Conservation (phyloP, 2,797 vertebrate genomes). For the Decapterus maruadsi region DNA sequence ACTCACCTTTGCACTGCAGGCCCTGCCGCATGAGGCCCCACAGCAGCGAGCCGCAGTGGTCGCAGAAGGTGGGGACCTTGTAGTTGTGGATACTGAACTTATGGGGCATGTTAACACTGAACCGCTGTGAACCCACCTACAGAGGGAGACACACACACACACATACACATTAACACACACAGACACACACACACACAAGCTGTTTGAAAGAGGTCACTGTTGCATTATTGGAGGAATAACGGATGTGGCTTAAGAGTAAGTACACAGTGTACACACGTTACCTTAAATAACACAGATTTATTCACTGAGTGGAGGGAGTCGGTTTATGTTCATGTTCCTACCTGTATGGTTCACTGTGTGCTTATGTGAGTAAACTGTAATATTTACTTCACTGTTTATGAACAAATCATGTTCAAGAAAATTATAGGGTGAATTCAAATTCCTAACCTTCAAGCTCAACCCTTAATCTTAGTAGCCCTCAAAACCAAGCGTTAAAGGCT, state of each 20-base stretch:
- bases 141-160: constrained; percentile 72
- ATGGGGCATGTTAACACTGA: constrained; percentile 99
- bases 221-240: constrained; percentile 39
- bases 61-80: constrained; percentile 98
- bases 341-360: neutral
- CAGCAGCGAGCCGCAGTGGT: constrained; percentile 98
- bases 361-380: neutral
- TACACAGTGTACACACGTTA: constrained; percentile 7
- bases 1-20: constrained; percentile 98
- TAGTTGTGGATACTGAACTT: constrained; percentile 99
- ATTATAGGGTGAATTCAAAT: neutral
- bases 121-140: constrained; percentile 97
- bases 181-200: constrained; percentile 44
- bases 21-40: constrained; percentile 98
- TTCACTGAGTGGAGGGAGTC: neutral
- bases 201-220: constrained; percentile 33
- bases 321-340: neutral
- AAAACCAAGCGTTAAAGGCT: too few species aligned
- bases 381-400: neutral
- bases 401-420: neutral
- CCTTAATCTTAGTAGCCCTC: too few species aligned
- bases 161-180: too few species aligned
- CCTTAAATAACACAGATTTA: constrained; percentile 11
- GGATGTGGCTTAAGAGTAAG: constrained; percentile 32
- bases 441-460: too few species aligned